phyloP scores from a whole-genome alignment of 2,888 invertebrate species.

The Trissolcus brochymenae region DNA sequence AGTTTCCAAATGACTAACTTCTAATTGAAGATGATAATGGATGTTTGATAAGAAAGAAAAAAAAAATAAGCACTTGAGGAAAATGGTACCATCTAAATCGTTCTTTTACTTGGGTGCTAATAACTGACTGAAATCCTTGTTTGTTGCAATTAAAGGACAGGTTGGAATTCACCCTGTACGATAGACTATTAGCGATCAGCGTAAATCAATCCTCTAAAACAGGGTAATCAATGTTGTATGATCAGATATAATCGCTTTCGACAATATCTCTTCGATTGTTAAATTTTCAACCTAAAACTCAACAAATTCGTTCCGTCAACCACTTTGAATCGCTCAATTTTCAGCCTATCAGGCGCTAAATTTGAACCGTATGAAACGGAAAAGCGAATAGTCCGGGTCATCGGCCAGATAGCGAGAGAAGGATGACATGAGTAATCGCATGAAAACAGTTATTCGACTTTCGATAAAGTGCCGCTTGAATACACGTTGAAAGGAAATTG shows the following conservation, averaged over 20 bases:
- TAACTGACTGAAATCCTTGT: too few species aligned
- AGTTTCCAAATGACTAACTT: too few species aligned
- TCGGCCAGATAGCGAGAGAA: slow-evolving; percentile 19
- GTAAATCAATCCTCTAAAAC: slow-evolving; percentile 29
- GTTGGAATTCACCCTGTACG: too few species aligned
- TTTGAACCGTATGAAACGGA: not conserved
- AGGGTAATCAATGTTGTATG: slow-evolving; percentile 25
- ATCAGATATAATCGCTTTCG: slow-evolving; percentile 20
- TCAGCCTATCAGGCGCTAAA: slow-evolving; percentile 19
- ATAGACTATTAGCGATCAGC: slow-evolving; percentile 17
- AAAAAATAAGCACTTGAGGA: too few species aligned
- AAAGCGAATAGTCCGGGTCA: not conserved
- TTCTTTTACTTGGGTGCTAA: too few species aligned
- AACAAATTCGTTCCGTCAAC: not conserved
- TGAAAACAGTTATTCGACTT: slow-evolving; percentile 33
- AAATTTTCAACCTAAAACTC: not conserved
- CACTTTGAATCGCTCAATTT: slow-evolving; percentile 17
- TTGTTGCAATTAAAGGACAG: not conserved
- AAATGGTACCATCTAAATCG: too few species aligned
- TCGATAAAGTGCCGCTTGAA: slow-evolving; percentile 47
- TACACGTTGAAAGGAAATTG: slow-evolving; percentile 43
- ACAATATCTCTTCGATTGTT: slow-evolving; percentile 20
- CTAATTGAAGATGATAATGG: too few species aligned
- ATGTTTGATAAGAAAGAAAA: too few species aligned
- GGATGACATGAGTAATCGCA: slow-evolving; percentile 28